Evolutionary conservation across 2,888 invertebrate species (phyloP).

Genomic region (Calameuta idolon): DNA sequence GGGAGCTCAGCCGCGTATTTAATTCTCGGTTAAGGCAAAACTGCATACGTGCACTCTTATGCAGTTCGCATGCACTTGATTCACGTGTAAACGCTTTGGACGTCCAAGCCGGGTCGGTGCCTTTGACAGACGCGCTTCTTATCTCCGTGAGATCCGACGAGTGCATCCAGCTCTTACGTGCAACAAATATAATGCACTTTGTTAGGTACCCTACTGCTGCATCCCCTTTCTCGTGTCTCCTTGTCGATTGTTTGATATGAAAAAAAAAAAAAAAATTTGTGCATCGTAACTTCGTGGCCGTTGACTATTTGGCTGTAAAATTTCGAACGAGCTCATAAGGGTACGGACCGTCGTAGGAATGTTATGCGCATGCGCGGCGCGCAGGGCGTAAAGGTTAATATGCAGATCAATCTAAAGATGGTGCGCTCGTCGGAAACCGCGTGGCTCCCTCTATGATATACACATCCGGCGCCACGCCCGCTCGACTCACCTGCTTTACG

Average conservation of each 20-base stretch:
- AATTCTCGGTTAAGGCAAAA: too few relatives aligned
- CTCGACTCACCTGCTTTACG: constrained; percentile 55
- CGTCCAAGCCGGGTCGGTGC: too few relatives aligned
- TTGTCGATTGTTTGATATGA: neutral
- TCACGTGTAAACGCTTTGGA: too few relatives aligned
- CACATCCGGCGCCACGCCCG: constrained; percentile 62
- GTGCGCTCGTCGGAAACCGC: constrained; percentile 51
- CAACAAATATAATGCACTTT: too few relatives aligned
- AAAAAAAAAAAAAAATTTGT: neutral
- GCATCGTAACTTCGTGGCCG: too few relatives aligned
- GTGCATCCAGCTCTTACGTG: too few relatives aligned
- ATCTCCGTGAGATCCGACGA: too few relatives aligned
- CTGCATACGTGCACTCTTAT: too few relatives aligned
- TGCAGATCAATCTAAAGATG: constrained; percentile 51
- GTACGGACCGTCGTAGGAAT: neutral
- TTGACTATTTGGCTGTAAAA: too few relatives aligned
- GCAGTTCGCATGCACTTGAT: too few relatives aligned
- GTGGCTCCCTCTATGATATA: constrained; percentile 40
- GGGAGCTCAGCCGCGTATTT: neutral
- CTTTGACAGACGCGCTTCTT: too few relatives aligned
- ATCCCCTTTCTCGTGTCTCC: neutral
- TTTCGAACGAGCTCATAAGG: too few relatives aligned
- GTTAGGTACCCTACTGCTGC: neutral
- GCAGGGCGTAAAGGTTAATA: constrained; percentile 18
- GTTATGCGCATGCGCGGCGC: neutral